A percentile compares a stretch with the other conserved stretches of the same genome.
Evolutionary conservation across 2,888 invertebrate species (phyloP).

Genomic region (Lasioglossum vierecki): DNA sequence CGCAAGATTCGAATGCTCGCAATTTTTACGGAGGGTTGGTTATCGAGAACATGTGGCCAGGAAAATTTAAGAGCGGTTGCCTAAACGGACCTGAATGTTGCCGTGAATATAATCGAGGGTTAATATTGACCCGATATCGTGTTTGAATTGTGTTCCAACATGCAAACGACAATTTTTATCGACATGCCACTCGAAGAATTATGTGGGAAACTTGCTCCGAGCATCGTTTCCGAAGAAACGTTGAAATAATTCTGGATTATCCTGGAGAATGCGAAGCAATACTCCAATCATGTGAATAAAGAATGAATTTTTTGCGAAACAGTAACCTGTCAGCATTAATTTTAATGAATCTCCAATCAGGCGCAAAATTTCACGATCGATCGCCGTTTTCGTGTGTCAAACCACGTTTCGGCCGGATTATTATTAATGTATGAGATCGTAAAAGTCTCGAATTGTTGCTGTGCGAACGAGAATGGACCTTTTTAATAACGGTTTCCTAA

Average conservation of each 20-base stretch:
- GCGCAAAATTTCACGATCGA: neutral
- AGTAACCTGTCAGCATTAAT: neutral
- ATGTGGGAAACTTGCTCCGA: neutral
- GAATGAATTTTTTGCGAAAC: neutral
- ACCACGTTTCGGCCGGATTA: neutral
- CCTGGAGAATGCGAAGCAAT: no score
- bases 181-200: neutral
- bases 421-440: neutral
- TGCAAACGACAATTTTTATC: neutral
- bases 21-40: neutral
- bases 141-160: neutral
- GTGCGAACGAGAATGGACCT: neutral
- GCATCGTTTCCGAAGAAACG: neutral
- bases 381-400: neutral
- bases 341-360: neutral
- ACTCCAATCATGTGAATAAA: neutral
- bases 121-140: neutral
- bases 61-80: neutral
- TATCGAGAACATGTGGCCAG: neutral
- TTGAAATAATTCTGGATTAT: neutral
- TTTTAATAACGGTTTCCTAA: neutral
- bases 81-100: neutral
- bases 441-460: constrained; percentile 1
- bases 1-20: neutral
- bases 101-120: neutral